phyloP scores from a whole-genome alignment of 2,888 invertebrate species.

The Drepana falcataria region DNA sequence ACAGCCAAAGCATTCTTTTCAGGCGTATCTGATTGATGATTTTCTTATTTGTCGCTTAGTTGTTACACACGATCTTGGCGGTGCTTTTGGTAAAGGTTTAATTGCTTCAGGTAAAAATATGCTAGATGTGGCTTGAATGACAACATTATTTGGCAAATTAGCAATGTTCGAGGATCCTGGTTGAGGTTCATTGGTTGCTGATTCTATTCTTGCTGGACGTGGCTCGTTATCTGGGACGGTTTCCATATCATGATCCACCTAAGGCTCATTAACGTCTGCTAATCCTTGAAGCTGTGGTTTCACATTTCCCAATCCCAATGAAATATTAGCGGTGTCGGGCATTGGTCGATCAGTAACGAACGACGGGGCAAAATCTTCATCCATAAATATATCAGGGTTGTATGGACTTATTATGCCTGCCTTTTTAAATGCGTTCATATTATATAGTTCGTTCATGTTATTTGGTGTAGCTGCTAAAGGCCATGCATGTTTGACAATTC shows the following conservation, averaged over 20 bases:
- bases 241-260: slow-evolving; percentile 10
- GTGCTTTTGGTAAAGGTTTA: slow-evolving; percentile 7
- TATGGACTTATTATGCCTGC: slow-evolving; percentile 6
- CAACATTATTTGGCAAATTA: slow-evolving; percentile 9
- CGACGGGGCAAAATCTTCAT: slow-evolving; percentile 8
- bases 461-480: slow-evolving; percentile 16
- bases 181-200: slow-evolving; percentile 7
- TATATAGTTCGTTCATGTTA: too few species aligned
- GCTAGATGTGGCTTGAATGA: slow-evolving; percentile 5
- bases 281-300: neutral
- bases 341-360: slow-evolving; percentile 13
- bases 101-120: slow-evolving; percentile 4
- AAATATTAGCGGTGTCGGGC: slow-evolving; percentile 1
- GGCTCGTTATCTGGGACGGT: slow-evolving; percentile 6
- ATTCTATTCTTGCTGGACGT: slow-evolving; percentile 7
- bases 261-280: slow-evolving; percentile 3
- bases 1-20: slow-evolving; percentile 11
- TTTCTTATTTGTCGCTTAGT: slow-evolving; percentile 10
- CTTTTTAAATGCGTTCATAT: slow-evolving; percentile 15
- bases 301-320: neutral
- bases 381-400: slow-evolving; percentile 3
- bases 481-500: slow-evolving; percentile 18
- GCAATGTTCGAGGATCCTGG: slow-evolving; percentile 8
- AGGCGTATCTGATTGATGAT: slow-evolving; percentile 10
- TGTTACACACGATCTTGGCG: slow-evolving; percentile 7